Base-by-base conservation (phyloP, 2,797 vertebrate genomes). In the Crocodylus rhombifer region DNA sequence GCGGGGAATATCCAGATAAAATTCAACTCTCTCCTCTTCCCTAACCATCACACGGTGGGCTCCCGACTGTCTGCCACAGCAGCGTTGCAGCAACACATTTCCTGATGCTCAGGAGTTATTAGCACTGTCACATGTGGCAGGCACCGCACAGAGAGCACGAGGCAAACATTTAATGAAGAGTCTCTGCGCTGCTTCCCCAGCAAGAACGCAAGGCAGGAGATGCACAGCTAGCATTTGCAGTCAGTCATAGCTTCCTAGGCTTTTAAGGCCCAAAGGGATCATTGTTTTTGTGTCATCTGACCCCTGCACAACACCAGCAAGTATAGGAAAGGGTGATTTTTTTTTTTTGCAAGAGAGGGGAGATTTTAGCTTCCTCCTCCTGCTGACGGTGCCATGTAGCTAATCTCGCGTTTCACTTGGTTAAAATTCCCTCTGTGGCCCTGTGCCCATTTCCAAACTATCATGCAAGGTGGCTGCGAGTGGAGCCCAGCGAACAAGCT, bases 1-100 rank as follows among this genome's bases (percentile, higher is more conserved):
- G 92, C 85, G 84, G 94, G 93, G 95, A 93, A 92, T 93, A 96
- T 95, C 90, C 93, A 94, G 69, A 84, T 83, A 0, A 3, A 77
- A 96, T 85, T 69, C 94, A 82, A 85, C 85, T 93, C 85, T 65
- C 79, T 77, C 82, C 78, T 91, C 67, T 80, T 82, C 73, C 76
- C 95, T 91, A 81, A 89, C 80, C 82, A 42, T 25, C 88, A 26
- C 2, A 1, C 65, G 2, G 1, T 20, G 77, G 92, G 93, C 82
- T 75, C 56, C 87, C 1, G 0, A 71, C 86, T 91, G 63, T 89
- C 64, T 94, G 75, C 74, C 64, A 5, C 91, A 80, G 87, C 86
- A 78, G 90, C 80, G 21, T 7, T 0, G 2, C 84, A 42, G 87
- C 1, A 0, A 80, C 0, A 2, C 77, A 14, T 87, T 33, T 14